Evolutionary conservation across 2,113 vertebrate genomes (phyloP).

Genomic region (Podilymbus podiceps): DNA sequence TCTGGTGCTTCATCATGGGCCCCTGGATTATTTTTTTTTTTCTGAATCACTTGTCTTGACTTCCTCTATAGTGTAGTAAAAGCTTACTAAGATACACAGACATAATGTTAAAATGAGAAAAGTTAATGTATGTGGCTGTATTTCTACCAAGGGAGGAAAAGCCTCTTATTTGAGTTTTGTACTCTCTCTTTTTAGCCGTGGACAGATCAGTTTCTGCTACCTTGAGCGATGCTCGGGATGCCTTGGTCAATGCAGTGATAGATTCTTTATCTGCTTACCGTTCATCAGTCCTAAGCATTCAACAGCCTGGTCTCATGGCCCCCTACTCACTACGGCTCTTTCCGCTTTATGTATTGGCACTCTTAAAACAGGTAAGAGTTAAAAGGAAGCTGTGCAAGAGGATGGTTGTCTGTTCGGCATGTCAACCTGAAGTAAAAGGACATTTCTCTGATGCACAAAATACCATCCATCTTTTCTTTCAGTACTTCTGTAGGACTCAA

Average conservation of each 20-base stretch:
- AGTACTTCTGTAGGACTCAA: neutral
- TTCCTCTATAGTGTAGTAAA: neutral
- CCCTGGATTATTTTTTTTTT: neutral
- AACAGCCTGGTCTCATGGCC: constrained; percentile 89
- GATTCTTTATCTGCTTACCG: constrained; percentile 89
- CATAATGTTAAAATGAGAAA: neutral
- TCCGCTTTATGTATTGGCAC: constrained; percentile 87
- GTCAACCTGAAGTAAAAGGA: neutral
- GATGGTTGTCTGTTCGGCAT: neutral
- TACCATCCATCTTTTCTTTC: neutral
- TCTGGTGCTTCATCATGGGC: neutral
- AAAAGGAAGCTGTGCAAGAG: neutral
- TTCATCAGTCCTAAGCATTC: constrained; percentile 82
- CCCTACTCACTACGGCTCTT: constrained; percentile 88
- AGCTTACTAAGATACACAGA: neutral
- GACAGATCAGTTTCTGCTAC: constrained; percentile 89
- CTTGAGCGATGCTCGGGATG: constrained; percentile 90
- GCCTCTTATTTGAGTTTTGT: neutral
- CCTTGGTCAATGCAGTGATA: constrained; percentile 90
- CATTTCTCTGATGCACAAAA: neutral
- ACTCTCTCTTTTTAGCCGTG: constrained; percentile 76
- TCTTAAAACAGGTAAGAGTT: constrained; percentile 89
- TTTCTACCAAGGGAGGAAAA: neutral
- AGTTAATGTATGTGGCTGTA: neutral
- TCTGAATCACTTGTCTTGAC: neutral